Evolutionary conservation across 2,113 vertebrate genomes (phyloP), one percentile per base, ranked within the genome.

Genomic region (Lota lota): DNA sequence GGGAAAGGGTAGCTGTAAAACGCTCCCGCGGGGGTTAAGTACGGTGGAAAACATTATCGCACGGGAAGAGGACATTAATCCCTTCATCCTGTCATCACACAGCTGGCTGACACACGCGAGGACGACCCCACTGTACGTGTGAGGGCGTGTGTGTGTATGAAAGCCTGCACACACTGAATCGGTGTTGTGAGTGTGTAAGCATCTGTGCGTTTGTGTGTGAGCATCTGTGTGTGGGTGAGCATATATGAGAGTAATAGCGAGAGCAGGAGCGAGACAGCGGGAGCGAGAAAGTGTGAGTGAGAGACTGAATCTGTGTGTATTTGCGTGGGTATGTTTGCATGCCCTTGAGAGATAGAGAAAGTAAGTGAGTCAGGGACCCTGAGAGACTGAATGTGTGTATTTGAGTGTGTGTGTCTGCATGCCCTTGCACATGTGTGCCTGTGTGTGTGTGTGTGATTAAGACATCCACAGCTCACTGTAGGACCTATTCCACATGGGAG

Each of bases 21-120:
- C 66, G 54, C 19, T 73, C 85, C 77, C 73, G 2, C 22, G 71
- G 66, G 82, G 75, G 62, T 75, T 71, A 73, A 75, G 64, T 68
- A 80, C 81, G 80, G 87, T 79, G 80, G 81, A 80, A 79, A 84
- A 85, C 80, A 81, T 79, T 74, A 81, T 73, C 75, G 74, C 77
- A 58, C 73, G 72, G 67, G 66, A 76, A 76, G 81, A 87, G 79
- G 40, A 14, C 40, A 47, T 47, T 47, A 47, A 47, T 47, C 40
- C 40, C 40, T 47, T 8, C 40, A 14, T 47, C 40, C 40, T 47
- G 40, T 2, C 40, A 11, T 12, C 40, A 47, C 40, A 47, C 40
- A 47, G 40, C 40, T 47, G 40, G 40, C 40, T 14, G 10, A 47
- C 40, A 47, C 40, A 8, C 5, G 53, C 53, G 15, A n/a, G n/a